A percentile compares a stretch with the other conserved stretches of the same genome.
phyloP scores from a whole-genome alignment of 1,140 invertebrate genomes.

The Manduca sexta region DNA sequence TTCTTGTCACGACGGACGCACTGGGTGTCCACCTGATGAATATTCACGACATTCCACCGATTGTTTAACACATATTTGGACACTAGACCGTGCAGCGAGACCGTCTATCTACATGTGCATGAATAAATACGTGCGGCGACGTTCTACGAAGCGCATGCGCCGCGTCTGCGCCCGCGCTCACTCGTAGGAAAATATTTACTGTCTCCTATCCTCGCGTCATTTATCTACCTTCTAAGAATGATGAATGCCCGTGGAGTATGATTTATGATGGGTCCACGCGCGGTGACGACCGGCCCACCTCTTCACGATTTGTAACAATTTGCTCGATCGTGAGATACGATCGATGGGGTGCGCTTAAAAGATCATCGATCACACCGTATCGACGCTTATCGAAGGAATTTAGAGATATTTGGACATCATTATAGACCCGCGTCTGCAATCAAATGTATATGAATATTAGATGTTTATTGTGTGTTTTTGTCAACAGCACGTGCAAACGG shows the following conservation, averaged over 20 bases:
- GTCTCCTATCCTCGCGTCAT: slow-evolving; percentile 62
- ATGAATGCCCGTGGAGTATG: slow-evolving; percentile 65
- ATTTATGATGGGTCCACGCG: slow-evolving; percentile 64
- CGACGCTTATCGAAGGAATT: slow-evolving; percentile 61
- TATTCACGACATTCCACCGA: slow-evolving; percentile 67
- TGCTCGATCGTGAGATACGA: slow-evolving; percentile 70
- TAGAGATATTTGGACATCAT: slow-evolving; percentile 64
- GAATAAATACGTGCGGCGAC: slow-evolving; percentile 48
- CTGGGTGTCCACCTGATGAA: slow-evolving; percentile 69
- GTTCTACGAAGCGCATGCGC: slow-evolving; percentile 51
- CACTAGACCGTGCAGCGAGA: slow-evolving; percentile 42
- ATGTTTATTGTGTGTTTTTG: slow-evolving; percentile 41
- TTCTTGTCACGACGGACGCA: slow-evolving; percentile 64
- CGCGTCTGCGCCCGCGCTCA: slow-evolving; percentile 32
- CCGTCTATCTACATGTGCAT: slow-evolving; percentile 56
- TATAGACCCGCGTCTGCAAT: slow-evolving; percentile 48
- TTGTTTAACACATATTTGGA: slow-evolving; percentile 69
- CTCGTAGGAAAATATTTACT: slow-evolving; percentile 66
- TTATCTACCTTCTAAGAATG: slow-evolving; percentile 70
- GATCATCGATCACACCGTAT: slow-evolving; percentile 64
- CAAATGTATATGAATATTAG: slow-evolving; percentile 30
- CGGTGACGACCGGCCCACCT: slow-evolving; percentile 68
- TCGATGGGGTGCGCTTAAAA: slow-evolving; percentile 60
- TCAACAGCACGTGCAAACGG: slow-evolving; percentile 91
- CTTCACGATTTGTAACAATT: slow-evolving; percentile 72